Conservation (phyloP, 2,797 vertebrate genomes). For the Ambastaia sidthimunki region DNA sequence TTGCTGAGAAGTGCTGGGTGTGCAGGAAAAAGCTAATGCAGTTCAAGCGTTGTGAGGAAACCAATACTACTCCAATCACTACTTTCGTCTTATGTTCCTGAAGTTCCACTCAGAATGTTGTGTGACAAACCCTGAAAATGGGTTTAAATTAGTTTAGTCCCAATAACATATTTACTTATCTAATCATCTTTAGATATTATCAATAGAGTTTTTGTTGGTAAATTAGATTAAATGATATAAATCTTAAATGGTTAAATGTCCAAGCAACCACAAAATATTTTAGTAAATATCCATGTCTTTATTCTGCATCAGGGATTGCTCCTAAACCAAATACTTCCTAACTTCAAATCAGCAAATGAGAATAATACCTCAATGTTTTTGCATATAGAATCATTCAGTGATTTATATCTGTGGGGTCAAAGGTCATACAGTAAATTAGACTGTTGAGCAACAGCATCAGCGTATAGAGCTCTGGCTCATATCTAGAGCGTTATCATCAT, state of each 20-base stretch:
- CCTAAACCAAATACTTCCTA: constrained; percentile 54
- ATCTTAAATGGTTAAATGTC: constrained; percentile 35
- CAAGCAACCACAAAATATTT: constrained; percentile 59
- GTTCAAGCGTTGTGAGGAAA: constrained; percentile 44
- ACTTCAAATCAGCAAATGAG: constrained; percentile 36
- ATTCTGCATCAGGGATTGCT: constrained; percentile 60
- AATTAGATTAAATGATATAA: constrained; percentile 28
- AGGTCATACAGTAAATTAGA: constrained; percentile 54
- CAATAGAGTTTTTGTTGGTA: constrained; percentile 60
- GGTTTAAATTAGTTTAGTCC: constrained; percentile 33
- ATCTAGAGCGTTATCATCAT: constrained; percentile 60
- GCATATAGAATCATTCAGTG: constrained; percentile 45
- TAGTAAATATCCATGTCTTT: constrained; percentile 61
- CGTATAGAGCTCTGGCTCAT: constrained; percentile 57
- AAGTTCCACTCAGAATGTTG: background rate
- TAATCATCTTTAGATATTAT: background rate
- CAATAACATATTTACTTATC: background rate
- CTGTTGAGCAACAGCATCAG: constrained; percentile 53
- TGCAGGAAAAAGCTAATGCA: constrained; percentile 52
- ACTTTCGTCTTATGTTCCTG: constrained; percentile 18
- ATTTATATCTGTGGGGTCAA: constrained; percentile 56
- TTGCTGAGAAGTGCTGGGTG: constrained; percentile 33
- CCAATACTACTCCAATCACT: constrained; percentile 43
- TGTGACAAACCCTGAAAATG: constrained; percentile 20
- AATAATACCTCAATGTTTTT: constrained; percentile 50